Conservation (phyloP, 2,113 vertebrate species). For the Channa argus region DNA sequence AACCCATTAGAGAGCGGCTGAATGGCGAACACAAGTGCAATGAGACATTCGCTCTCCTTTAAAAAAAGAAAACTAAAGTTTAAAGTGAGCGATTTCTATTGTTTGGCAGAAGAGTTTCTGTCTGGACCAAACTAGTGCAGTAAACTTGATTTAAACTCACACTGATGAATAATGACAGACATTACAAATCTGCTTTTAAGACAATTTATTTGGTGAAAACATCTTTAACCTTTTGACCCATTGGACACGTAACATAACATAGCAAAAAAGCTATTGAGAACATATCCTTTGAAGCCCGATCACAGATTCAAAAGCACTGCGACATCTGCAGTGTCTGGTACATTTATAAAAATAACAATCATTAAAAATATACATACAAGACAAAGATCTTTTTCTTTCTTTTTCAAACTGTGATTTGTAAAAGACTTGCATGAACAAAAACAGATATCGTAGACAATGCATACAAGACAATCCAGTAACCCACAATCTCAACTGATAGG, state of each 20-base stretch:
- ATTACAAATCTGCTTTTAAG: conserved; percentile 52
- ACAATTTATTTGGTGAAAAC: conserved; percentile 83
- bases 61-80: conserved; percentile 9
- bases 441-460: conserved; percentile 55
- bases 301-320: conserved; percentile 79
- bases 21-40: conserved; percentile 68
- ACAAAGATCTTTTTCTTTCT: conserved; percentile 57
- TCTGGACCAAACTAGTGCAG: not conserved
- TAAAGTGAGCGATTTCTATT: conserved; percentile 37
- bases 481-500: conserved; percentile 70
- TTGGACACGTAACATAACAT: conserved; percentile 75
- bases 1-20: conserved; percentile 61
- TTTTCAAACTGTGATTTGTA: conserved; percentile 66
- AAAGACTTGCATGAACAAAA: conserved; percentile 67
- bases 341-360: conserved; percentile 81
- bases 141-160: conserved; percentile 31
- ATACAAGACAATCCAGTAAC: conserved; percentile 66
- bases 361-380: conserved; percentile 79
- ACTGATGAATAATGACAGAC: conserved; percentile 39
- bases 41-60: conserved; percentile 47
- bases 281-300: conserved; percentile 78
- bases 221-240: conserved; percentile 76
- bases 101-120: conserved; percentile 15
- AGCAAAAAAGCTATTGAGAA: conserved; percentile 78
- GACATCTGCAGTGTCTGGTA: conserved; percentile 69